phyloP scores from a whole-genome alignment of 30 jellyfish, hydroid and myxozoan species.

The Hydra vulgaris region DNA sequence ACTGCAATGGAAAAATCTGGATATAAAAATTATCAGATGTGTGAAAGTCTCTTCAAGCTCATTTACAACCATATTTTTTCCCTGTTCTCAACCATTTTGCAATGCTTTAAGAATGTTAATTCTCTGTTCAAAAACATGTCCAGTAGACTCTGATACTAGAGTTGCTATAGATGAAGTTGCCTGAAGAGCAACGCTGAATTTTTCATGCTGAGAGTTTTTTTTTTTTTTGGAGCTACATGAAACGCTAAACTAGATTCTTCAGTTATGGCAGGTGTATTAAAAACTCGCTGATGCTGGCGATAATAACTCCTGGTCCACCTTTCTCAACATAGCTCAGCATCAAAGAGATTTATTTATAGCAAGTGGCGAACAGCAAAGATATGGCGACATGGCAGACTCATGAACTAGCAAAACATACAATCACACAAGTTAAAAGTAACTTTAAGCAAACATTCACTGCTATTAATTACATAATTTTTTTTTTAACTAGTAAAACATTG shows the following conservation, averaged over 20 bases:
- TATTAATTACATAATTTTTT: too few species aligned
- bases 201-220: neutral
- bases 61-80: neutral
- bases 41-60: neutral
- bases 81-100: neutral
- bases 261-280: neutral
- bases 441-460: neutral
- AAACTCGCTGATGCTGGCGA: constrained; percentile 1
- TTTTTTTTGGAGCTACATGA: neutral
- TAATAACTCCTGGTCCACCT: constrained; percentile 42
- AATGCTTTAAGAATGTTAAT: neutral
- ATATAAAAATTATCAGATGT: neutral
- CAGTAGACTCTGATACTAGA: too few species aligned
- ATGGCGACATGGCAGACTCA: constrained; percentile 19
- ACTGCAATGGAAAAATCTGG: neutral
- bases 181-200: neutral
- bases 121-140: neutral
- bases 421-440: neutral
- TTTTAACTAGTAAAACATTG: neutral
- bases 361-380: constrained; percentile 4
- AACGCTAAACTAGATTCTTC: neutral
- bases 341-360: constrained; percentile 7
- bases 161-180: too few species aligned
- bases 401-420: constrained; percentile 4
- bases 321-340: constrained; percentile 24